These are phyloP conservation scores for Callimorpha dominula DNA, from an alignment of 2,888 invertebrate species.

Conservation along the genomic window DNA sequence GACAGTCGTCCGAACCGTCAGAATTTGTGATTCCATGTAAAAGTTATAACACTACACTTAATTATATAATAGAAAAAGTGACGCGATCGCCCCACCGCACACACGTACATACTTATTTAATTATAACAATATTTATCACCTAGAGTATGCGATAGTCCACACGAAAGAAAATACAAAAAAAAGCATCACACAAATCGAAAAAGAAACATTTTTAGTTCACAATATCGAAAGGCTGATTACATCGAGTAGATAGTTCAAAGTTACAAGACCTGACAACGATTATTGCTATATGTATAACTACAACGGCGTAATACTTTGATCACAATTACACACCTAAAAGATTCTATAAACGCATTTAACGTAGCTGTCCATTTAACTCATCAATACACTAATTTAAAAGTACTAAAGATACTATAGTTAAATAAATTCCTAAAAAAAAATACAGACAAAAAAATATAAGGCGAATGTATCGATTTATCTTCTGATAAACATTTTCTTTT, in stretches of 20 bases:
- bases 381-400: neutral
- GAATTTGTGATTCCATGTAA: conserved; percentile 83
- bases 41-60: conserved; percentile 83
- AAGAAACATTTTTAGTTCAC: conserved; percentile 38
- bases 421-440: neutral
- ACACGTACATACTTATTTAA: conserved; percentile 52
- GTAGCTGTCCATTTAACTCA: neutral
- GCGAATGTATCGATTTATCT: no score
- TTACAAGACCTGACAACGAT: conserved; percentile 63
- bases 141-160: conserved; percentile 63
- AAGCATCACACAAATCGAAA: conserved; percentile 52
- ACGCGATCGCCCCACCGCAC: conserved; percentile 77
- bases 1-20: conserved; percentile 67
- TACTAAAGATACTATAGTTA: neutral
- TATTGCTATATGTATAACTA: conserved; percentile 78
- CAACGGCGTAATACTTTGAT: conserved; percentile 81
- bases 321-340: conserved; percentile 72
- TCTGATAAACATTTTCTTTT: no score
- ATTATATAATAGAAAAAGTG: conserved; percentile 72
- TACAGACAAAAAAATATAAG: neutral
- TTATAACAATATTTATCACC: conserved; percentile 62
- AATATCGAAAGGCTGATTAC: conserved; percentile 51
- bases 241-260: conserved; percentile 40
- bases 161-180: conserved; percentile 55
- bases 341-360: conserved; percentile 36